Conservation (phyloP, 1,140 invertebrate genomes). For the Tenebrio molitor region DNA sequence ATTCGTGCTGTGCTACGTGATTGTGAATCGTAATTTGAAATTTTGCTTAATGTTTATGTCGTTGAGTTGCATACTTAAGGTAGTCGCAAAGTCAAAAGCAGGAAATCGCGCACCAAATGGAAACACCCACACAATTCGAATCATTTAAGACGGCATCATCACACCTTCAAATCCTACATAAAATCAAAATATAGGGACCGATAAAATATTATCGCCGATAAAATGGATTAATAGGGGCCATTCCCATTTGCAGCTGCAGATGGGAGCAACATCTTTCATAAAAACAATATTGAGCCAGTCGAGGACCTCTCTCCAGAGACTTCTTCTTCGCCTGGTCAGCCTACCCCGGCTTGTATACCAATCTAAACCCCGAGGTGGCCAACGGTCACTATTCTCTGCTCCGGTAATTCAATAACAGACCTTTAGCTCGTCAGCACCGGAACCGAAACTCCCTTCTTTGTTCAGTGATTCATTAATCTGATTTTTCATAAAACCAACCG, state of each 20-base stretch:
- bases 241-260: constrained; percentile 48
- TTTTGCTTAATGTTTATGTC: constrained; percentile 51
- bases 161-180: background rate
- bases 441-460: constrained; percentile 10
- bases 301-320: constrained; percentile 47
- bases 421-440: constrained; percentile 50
- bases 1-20: constrained; percentile 51
- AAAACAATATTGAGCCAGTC: constrained; percentile 55
- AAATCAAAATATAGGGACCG: background rate
- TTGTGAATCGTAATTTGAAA: constrained; percentile 53
- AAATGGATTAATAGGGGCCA: constrained; percentile 51
- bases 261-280: constrained; percentile 53
- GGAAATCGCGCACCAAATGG: constrained; percentile 44
- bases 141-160: background rate
- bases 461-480: constrained; percentile 38
- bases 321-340: constrained; percentile 44
- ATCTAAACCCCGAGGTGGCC: constrained; percentile 39
- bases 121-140: constrained; percentile 3
- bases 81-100: constrained; percentile 47
- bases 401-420: constrained; percentile 54
- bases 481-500: constrained; percentile 10
- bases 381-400: constrained; percentile 51
- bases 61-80: constrained; percentile 44
- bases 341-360: constrained; percentile 10
- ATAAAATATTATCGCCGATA: constrained; percentile 49